Evolutionary conservation across 2,888 invertebrate genomes (phyloP).

Genomic region (Agapostemon virescens): DNA sequence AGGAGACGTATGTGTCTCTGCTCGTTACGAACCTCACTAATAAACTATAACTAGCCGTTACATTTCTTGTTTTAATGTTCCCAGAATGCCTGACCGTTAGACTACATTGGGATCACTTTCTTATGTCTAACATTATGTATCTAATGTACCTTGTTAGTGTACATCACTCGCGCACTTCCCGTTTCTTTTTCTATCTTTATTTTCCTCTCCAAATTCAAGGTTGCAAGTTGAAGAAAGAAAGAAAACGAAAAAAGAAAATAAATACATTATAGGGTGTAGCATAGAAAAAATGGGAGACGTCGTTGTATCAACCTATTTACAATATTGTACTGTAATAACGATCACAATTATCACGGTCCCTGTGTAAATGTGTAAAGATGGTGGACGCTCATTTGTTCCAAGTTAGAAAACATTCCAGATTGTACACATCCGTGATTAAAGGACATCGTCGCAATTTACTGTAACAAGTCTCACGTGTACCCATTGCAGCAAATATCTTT

Average conservation of each 20-base stretch:
- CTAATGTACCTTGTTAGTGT: conserved; percentile 41
- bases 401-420: conserved; percentile 10
- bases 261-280: conserved; percentile 9
- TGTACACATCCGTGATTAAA: conserved; percentile 17
- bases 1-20: conserved; percentile 19
- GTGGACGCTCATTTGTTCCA: not conserved
- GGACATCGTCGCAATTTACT: conserved; percentile 3
- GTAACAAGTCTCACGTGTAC: conserved; percentile 23
- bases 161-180: not conserved
- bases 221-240: conserved; percentile 43
- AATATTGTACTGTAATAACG: conserved; percentile 17
- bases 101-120: conserved; percentile 48
- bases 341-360: not conserved
- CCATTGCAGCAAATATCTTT: conserved; percentile 19
- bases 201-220: conserved; percentile 29
- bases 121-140: conserved; percentile 54
- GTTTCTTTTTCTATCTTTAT: conserved; percentile 4
- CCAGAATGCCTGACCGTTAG: conserved; percentile 59
- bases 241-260: conserved; percentile 21
- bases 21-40: conserved; percentile 54
- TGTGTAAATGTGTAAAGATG: conserved; percentile 15
- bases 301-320: conserved; percentile 24
- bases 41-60: conserved; percentile 64
- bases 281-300: conserved; percentile 7
- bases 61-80: conserved; percentile 69